A percentile compares a stretch with the other conserved stretches of the same genome.
These are phyloP conservation scores for Ia io DNA, from an alignment of 2,113 vertebrate species.

Conservation along the genomic window DNA sequence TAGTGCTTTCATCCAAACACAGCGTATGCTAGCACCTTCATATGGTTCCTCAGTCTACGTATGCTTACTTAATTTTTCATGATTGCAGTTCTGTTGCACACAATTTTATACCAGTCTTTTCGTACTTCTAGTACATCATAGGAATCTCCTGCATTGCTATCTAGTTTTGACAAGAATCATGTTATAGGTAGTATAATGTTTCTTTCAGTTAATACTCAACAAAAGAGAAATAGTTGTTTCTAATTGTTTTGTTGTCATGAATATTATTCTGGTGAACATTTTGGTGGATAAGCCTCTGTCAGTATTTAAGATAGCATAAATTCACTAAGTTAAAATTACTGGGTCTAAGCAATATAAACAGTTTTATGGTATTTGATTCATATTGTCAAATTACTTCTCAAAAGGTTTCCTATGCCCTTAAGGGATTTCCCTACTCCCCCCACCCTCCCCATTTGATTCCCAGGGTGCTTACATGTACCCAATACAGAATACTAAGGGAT, in stretches of 20 bases:
- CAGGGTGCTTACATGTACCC: neutral
- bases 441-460: neutral
- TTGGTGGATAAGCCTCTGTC: neutral
- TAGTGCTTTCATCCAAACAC: neutral
- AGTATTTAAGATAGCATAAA: slow-evolving; percentile 8
- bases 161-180: neutral
- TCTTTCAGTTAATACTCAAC: neutral
- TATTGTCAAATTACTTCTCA: neutral
- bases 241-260: slow-evolving; percentile 10
- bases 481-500: neutral
- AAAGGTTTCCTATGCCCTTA: neutral
- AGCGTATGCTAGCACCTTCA: neutral
- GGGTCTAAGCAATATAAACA: neutral
- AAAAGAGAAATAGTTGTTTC: neutral
- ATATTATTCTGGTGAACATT: neutral
- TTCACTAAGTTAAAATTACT: slow-evolving; percentile 6
- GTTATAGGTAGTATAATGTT: neutral
- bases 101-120: neutral
- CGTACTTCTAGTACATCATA: neutral
- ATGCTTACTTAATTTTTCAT: neutral
- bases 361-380: neutral
- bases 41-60: neutral
- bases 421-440: neutral
- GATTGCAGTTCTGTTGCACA: neutral
- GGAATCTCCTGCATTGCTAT: neutral